Percentiles rank a stretch among this genome's conserved stretches.
These are phyloP conservation scores for Tiliacea citrago DNA, from an alignment of 2,888 invertebrate species.

Conservation along the genomic window DNA sequence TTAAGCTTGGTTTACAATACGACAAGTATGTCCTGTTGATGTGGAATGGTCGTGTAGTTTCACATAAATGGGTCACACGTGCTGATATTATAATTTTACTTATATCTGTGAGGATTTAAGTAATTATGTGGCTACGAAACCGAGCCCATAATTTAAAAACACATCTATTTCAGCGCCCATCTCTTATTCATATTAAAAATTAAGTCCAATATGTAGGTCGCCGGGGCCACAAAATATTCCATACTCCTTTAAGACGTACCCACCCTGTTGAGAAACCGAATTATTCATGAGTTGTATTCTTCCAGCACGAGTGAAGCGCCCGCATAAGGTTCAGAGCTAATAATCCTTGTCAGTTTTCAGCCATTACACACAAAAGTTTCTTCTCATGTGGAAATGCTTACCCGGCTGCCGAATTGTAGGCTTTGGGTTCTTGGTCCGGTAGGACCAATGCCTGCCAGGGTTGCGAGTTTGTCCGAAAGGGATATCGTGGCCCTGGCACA, in stretches of 20 bases:
- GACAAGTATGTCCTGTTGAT: slow-evolving; percentile 39
- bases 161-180: background rate
- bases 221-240: slow-evolving; percentile 24
- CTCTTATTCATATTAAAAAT: slow-evolving; percentile 43
- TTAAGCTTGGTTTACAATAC: slow-evolving; percentile 59
- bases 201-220: slow-evolving; percentile 1
- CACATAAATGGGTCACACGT: slow-evolving; percentile 19
- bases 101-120: slow-evolving; percentile 1
- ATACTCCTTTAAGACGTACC: slow-evolving; percentile 27
- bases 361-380: slow-evolving; percentile 50
- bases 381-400: slow-evolving; percentile 47
- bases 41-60: slow-evolving; percentile 13
- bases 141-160: slow-evolving; percentile 1
- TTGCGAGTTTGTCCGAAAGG: too few relatives aligned
- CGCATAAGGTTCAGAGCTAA: slow-evolving; percentile 51
- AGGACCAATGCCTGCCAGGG: too few relatives aligned
- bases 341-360: slow-evolving; percentile 52
- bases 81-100: slow-evolving; percentile 9
- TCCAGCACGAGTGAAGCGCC: slow-evolving; percentile 35
- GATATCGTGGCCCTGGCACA: too few relatives aligned
- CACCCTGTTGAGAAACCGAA: slow-evolving; percentile 28
- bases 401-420: slow-evolving; percentile 33
- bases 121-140: background rate
- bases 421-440: slow-evolving; percentile 42
- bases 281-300: slow-evolving; percentile 59